Evolutionary conservation across 2,888 invertebrate genomes (phyloP).

Genomic region (Eubasilissa splendida): DNA sequence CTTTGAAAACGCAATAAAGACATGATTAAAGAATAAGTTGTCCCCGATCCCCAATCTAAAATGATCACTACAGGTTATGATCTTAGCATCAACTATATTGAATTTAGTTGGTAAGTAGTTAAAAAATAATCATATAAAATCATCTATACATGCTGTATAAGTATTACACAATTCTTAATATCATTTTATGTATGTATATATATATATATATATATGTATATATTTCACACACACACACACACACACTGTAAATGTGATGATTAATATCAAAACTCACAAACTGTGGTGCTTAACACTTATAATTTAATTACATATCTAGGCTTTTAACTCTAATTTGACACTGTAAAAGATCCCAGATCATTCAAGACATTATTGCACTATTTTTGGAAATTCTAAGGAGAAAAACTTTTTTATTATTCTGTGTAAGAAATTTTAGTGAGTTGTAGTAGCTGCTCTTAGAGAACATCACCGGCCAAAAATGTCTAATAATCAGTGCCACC

Average conservation of each 20-base stretch:
- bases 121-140: constrained; percentile 13
- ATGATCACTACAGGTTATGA: no score
- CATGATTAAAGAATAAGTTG: neutral
- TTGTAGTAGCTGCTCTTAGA: no score
- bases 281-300: neutral
- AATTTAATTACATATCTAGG: neutral
- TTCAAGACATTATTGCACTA: no score
- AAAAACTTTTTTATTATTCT: no score
- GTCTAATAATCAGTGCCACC: neutral
- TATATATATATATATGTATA: no score
- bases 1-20: neutral
- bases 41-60: constrained; percentile 2
- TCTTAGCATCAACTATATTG: no score
- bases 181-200: constrained; percentile 1
- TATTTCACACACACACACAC: no score
- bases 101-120: neutral
- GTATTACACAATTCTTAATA: constrained; percentile 20
- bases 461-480: no score
- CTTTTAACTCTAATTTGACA: constrained; percentile 29
- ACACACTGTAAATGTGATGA: constrained; percentile 2
- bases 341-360: constrained; percentile 1
- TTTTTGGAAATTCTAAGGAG: no score
- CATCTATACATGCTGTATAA: neutral
- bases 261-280: constrained; percentile 23
- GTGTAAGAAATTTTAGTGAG: no score